These are phyloP conservation scores for Pomacea maculata DNA, from an alignment of 1,140 invertebrate species.

Conservation along the genomic window DNA sequence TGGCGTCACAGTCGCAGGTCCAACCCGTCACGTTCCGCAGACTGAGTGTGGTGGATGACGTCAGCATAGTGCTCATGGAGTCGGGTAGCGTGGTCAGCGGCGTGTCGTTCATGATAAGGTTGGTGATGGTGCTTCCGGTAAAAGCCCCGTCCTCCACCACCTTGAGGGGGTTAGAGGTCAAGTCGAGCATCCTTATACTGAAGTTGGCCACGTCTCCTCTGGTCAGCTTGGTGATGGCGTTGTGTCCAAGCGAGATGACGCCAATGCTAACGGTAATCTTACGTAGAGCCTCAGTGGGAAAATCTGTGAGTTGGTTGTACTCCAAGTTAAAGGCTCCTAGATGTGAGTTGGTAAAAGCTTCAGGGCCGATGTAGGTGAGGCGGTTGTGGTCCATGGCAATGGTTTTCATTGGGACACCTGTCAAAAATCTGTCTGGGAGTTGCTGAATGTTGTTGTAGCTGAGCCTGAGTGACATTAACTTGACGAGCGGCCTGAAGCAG, in stretches of 20 bases:
- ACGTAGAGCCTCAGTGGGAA: constrained; percentile 29
- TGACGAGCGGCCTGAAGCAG: constrained; percentile 12
- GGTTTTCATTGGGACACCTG: constrained; percentile 23
- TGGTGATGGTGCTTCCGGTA: constrained; percentile 28
- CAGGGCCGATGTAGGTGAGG: constrained; percentile 22
- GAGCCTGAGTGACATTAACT: constrained; percentile 28
- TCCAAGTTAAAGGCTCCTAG: constrained; percentile 28
- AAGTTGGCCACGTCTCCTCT: constrained; percentile 20
- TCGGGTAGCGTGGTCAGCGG: constrained; percentile 38
- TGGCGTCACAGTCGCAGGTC: constrained; percentile 45
- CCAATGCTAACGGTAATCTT: not conserved
- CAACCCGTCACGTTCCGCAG: constrained; percentile 26
- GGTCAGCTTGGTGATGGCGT: constrained; percentile 13
- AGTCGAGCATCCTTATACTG: constrained; percentile 21
- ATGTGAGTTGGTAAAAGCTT: constrained; percentile 27
- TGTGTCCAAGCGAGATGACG: constrained; percentile 20
- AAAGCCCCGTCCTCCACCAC: constrained; percentile 33
- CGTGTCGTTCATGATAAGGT: constrained; percentile 34
- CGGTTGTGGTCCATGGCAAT: constrained; percentile 34
- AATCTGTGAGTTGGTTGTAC: constrained; percentile 33
- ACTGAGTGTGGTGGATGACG: constrained; percentile 22
- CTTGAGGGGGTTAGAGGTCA: constrained; percentile 35
- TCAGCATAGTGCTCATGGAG: constrained; percentile 30
- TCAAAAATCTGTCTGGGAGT: constrained; percentile 27
- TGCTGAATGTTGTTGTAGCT: constrained; percentile 30